Conservation (phyloP, 2,888 invertebrate genomes). For the Cephonodes hylas region DNA sequence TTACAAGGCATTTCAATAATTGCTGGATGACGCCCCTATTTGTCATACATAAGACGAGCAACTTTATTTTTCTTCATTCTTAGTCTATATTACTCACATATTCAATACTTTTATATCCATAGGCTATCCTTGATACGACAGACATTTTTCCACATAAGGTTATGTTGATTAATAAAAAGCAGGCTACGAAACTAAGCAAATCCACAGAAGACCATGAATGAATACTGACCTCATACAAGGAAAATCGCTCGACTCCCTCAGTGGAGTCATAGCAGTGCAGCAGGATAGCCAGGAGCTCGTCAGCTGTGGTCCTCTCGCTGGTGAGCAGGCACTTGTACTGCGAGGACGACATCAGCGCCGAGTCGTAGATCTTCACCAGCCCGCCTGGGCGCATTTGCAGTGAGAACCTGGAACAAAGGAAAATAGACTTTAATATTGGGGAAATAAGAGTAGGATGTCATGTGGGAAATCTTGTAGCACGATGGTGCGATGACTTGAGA, state of each 20-base stretch:
- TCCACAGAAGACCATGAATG: no score
- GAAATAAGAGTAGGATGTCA: background rate
- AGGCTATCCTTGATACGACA: no score
- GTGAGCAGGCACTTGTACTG: conserved; percentile 95
- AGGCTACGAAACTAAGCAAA: background rate
- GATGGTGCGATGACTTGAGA: no score
- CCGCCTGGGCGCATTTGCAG: conserved; percentile 94
- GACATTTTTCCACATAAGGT: background rate
- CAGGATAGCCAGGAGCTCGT: conserved; percentile 91
- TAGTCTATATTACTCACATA: no score
- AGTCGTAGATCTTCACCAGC: conserved; percentile 95
- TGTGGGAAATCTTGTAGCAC: background rate
- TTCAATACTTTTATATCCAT: no score
- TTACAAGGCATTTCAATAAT: no score
- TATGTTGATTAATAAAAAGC: no score
- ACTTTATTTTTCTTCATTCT: background rate
- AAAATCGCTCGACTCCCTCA: conserved; percentile 92
- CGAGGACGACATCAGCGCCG: conserved; percentile 93
- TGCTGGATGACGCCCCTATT: no score
- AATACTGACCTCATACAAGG: conserved; percentile 91
- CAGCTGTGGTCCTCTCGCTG: conserved; percentile 93
- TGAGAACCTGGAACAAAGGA: conserved; percentile 85
- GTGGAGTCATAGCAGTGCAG: conserved; percentile 92
- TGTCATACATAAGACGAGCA: no score
- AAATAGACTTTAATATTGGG: background rate